Conservation (phyloP, 1,140 invertebrate species). For the Antheraea mylitta region DNA sequence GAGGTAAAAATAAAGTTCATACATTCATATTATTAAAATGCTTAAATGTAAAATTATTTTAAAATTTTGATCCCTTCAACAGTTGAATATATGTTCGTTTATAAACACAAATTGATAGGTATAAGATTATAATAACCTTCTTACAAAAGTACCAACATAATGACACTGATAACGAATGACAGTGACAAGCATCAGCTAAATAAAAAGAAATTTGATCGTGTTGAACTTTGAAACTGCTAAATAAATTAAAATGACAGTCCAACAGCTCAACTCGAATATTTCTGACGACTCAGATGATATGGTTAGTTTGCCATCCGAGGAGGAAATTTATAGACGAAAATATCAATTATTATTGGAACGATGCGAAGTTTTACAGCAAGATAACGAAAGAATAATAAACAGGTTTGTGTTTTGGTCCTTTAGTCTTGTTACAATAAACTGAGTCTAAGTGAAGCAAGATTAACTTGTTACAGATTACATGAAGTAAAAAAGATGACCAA, state of each 20-base stretch:
- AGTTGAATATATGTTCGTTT: too few species aligned
- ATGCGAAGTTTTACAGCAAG: conserved; percentile 83
- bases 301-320: conserved; percentile 77
- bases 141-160: conserved; percentile 34
- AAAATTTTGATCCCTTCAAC: too few species aligned
- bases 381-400: conserved; percentile 83
- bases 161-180: background rate
- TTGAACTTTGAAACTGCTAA: conserved; percentile 75
- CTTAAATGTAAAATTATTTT: too few species aligned
- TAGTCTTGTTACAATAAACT: conserved; percentile 18
- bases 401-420: conserved; percentile 66
- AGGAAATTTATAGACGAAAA: conserved; percentile 81
- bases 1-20: too few species aligned
- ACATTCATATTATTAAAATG: too few species aligned
- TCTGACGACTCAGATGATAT: conserved; percentile 79
- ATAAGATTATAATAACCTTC: background rate
- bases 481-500: conserved; percentile 80
- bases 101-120: too few species aligned
- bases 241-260: conserved; percentile 79
- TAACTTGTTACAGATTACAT: conserved; percentile 77
- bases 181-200: conserved; percentile 43
- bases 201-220: conserved; percentile 66
- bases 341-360: conserved; percentile 82
- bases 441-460: conserved; percentile 20
- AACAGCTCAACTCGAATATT: conserved; percentile 76